Evolutionary conservation across 1,140 invertebrate genomes (phyloP).

Genomic region (Calliphora vicina): DNA sequence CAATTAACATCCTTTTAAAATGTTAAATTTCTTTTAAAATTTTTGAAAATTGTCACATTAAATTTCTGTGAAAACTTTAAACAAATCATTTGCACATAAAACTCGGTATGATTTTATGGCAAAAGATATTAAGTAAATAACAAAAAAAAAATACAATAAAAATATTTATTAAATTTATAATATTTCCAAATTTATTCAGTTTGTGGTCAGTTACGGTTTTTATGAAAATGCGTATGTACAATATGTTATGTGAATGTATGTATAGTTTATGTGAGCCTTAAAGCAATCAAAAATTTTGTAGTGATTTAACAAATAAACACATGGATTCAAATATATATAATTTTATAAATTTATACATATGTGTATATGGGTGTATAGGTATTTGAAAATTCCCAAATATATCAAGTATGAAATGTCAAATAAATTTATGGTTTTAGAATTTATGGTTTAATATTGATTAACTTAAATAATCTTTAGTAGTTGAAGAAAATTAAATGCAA

Average conservation of each 20-base stretch:
- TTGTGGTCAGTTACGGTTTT: not conserved
- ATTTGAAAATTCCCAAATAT: not conserved
- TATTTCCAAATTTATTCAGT: not conserved
- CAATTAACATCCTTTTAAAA: no score
- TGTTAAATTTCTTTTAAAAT: no score
- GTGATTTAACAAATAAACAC: not conserved
- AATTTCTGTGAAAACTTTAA: no score
- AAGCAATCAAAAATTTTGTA: not conserved
- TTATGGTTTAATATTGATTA: not conserved
- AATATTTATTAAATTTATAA: not conserved
- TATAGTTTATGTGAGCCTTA: not conserved
- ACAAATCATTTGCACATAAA: no score
- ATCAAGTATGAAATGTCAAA: not conserved
- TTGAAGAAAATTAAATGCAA: no score
- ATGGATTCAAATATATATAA: not conserved
- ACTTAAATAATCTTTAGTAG: not conserved
- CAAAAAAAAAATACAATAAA: no score
- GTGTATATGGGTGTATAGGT: not conserved
- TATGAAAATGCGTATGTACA: not conserved
- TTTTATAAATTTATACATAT: not conserved
- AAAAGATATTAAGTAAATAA: no score
- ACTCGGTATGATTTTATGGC: no score
- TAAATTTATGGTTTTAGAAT: not conserved
- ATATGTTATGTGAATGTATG: not conserved
- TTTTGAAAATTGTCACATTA: no score